Conservation (phyloP, 2,113 vertebrate genomes). For the Clinocottus analis region DNA sequence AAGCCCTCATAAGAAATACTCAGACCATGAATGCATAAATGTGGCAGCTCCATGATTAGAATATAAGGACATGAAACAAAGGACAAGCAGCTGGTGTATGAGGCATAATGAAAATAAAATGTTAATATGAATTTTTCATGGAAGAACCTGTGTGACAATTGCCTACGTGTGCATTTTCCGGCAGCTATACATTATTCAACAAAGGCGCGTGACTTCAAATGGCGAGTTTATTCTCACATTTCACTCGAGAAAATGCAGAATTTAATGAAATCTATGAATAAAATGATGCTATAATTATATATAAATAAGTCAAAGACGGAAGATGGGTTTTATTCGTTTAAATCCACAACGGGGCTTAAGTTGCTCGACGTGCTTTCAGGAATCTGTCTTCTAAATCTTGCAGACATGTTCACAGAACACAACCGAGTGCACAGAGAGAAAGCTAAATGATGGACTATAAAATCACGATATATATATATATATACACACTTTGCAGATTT, state of each 20-base stretch:
- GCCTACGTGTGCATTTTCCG: conserved; percentile 71
- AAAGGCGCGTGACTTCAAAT: conserved; percentile 34
- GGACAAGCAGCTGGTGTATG: conserved; percentile 61
- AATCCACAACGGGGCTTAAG: conserved; percentile 10
- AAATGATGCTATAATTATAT: conserved; percentile 54
- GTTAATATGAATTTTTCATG: conserved; percentile 81
- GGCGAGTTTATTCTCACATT: conserved; percentile 56
- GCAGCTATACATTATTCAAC: conserved; percentile 76
- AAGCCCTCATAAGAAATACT: conserved; percentile 37
- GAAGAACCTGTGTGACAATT: conserved; percentile 74
- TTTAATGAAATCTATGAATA: conserved; percentile 60
- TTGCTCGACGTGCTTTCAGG: background rate
- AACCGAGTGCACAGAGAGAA: conserved; percentile 12
- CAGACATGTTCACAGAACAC: conserved; percentile 20
- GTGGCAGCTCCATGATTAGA: conserved; percentile 54
- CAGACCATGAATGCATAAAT: conserved; percentile 41
- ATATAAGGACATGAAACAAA: conserved; percentile 70
- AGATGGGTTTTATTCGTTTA: background rate
- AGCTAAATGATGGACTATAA: conserved; percentile 16
- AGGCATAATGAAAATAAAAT: conserved; percentile 76
- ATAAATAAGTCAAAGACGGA: conserved; percentile 45
- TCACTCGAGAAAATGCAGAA: conserved; percentile 39
- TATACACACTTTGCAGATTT: conserved; percentile 22
- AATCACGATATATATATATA: background rate
- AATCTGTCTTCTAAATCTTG: conserved; percentile 8